Evolutionary conservation across 2,888 invertebrate genomes (phyloP).

Genomic region (Nymphalis urticae): DNA sequence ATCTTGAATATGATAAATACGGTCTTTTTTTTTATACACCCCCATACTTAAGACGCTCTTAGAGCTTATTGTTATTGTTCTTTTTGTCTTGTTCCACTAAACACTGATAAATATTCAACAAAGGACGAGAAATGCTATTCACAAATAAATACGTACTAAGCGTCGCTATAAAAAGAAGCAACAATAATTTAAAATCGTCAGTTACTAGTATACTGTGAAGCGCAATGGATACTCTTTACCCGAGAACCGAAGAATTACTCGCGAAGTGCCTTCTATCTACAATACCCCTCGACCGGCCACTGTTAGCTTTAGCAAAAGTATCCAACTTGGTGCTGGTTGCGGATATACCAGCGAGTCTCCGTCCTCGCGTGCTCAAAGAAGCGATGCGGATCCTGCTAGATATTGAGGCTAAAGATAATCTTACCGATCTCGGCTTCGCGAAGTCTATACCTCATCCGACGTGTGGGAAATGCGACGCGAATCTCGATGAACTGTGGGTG

Average conservation of each 20-base stretch:
- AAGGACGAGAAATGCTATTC: not conserved
- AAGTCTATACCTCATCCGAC: conserved; percentile 29
- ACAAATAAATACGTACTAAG: not conserved
- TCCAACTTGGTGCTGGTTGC: conserved; percentile 18
- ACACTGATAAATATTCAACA: not conserved
- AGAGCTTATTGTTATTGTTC: not conserved
- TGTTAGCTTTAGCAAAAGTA: conserved; percentile 27
- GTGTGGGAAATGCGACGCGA: conserved; percentile 5
- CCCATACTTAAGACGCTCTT: no score
- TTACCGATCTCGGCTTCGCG: conserved; percentile 32
- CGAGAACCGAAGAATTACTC: conserved; percentile 30
- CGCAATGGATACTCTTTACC: conserved; percentile 33
- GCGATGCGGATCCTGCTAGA: conserved; percentile 27
- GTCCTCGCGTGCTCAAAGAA: conserved; percentile 20
- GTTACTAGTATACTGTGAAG: no score
- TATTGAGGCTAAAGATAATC: conserved; percentile 31
- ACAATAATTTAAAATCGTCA: no score
- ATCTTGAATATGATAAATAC: no score
- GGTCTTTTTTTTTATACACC: no score
- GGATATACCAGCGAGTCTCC: conserved; percentile 23
- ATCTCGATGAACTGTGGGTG: conserved; percentile 38
- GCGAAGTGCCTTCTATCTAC: conserved; percentile 27
- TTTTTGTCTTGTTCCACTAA: not conserved
- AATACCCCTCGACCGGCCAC: conserved; percentile 20
- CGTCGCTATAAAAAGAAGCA: no score